Percentiles rank a stretch among this genome's conserved stretches.
Evolutionary conservation across 2,113 vertebrate genomes (phyloP).

Genomic region (Chelonoidis abingdonii): DNA sequence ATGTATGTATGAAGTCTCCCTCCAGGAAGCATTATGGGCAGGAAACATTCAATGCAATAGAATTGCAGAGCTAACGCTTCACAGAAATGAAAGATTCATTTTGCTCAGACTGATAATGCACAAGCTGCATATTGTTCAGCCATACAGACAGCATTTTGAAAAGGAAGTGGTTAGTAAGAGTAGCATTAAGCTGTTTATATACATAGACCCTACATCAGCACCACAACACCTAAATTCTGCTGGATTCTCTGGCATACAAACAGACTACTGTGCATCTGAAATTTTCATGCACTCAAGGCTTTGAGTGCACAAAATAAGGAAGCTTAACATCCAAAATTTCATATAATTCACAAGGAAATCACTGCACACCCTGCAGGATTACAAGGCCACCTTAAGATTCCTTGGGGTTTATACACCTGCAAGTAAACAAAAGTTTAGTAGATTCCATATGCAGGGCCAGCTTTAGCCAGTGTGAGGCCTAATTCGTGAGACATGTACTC

Average conservation of each 20-base stretch:
- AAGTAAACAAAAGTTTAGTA: no score
- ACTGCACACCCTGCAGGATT: no score
- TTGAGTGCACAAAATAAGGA: background rate
- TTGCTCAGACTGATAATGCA: background rate
- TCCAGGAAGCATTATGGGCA: background rate
- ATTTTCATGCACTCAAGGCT: background rate
- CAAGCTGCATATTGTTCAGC: background rate
- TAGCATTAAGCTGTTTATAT: background rate
- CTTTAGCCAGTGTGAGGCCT: no score
- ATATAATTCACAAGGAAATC: background rate
- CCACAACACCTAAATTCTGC: background rate
- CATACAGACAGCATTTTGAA: background rate
- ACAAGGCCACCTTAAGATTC: no score
- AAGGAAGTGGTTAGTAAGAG: background rate
- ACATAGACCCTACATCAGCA: background rate
- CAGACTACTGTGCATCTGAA: background rate
- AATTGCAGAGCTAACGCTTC: conserved; percentile 7
- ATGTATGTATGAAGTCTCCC: background rate
- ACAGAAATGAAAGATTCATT: conserved; percentile 27
- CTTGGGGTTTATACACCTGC: no score
- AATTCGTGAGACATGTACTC: no score
- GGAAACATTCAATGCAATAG: background rate
- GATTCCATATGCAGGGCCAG: no score
- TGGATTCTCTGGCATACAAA: background rate
- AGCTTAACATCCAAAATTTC: conserved; percentile 3